These are phyloP conservation scores for Hemiscyllium ocellatum DNA, from an alignment of 2,113 vertebrate genomes.

Conservation along the genomic window DNA sequence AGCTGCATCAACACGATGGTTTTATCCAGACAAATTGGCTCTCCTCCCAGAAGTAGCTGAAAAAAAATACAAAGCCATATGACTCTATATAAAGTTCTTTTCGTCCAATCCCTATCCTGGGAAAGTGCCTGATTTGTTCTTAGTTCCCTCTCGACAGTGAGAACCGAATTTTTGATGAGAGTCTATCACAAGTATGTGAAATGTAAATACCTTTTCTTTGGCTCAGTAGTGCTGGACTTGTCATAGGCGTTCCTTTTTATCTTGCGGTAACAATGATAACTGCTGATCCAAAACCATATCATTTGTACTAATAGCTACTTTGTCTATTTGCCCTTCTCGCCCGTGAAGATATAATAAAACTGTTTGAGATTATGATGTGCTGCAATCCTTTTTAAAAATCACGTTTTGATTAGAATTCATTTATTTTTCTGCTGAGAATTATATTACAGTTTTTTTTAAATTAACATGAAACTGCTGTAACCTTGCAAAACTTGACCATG, in stretches of 20 bases:
- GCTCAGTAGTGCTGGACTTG: not conserved
- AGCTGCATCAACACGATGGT: not conserved
- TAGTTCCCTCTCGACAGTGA: not conserved
- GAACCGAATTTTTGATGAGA: not conserved
- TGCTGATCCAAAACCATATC: not conserved
- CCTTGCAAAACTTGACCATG: not conserved
- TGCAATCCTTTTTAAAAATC: not conserved
- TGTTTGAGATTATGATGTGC: not conserved
- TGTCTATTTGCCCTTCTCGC: not conserved
- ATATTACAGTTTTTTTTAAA: not conserved
- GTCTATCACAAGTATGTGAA: not conserved
- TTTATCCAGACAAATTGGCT: not conserved
- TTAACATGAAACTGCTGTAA: not conserved
- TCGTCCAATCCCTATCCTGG: not conserved
- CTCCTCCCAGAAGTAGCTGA: not conserved
- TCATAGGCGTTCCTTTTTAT: not conserved
- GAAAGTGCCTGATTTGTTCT: not conserved
- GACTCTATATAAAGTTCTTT: not conserved
- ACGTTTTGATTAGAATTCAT: not conserved
- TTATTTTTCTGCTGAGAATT: not conserved
- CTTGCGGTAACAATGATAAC: not conserved
- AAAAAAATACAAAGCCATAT: not conserved
- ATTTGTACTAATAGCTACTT: not conserved
- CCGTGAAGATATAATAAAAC: not conserved
- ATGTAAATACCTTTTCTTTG: not conserved